phyloP scores from a whole-genome alignment of 2,888 invertebrate genomes.

The Dasypogon diadema region DNA sequence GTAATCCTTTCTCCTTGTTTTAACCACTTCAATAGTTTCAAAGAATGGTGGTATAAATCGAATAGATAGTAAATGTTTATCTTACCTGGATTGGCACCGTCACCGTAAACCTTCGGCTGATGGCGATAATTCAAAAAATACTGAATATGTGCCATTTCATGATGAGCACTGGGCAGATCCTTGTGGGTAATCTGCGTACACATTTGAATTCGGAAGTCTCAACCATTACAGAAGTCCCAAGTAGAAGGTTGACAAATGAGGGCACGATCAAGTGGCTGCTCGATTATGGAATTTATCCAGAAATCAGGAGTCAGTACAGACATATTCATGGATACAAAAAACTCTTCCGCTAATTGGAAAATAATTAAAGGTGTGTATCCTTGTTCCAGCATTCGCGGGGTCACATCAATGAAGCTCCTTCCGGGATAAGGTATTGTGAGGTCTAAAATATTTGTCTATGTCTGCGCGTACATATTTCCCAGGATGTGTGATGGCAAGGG shows the following conservation, averaged over 20 bases:
- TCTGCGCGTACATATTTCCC: slow-evolving; percentile 93
- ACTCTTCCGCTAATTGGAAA: slow-evolving; percentile 90
- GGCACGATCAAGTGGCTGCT: slow-evolving; percentile 80
- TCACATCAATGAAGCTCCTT: slow-evolving; percentile 84
- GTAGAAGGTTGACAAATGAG: slow-evolving; percentile 91
- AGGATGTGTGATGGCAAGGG: slow-evolving; percentile 88
- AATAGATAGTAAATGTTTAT: no score
- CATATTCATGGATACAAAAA: slow-evolving; percentile 90
- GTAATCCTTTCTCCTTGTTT: no score
- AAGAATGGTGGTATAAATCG: no score
- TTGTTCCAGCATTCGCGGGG: slow-evolving; percentile 85
- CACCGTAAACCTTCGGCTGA: slow-evolving; percentile 86
- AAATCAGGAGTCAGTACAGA: slow-evolving; percentile 87
- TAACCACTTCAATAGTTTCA: no score
- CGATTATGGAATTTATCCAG: slow-evolving; percentile 87
- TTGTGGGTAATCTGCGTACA: slow-evolving; percentile 88
- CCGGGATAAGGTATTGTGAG: slow-evolving; percentile 88
- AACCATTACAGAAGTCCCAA: slow-evolving; percentile 93
- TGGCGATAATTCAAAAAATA: slow-evolving; percentile 88
- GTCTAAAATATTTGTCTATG: slow-evolving; percentile 86
- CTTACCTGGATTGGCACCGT: slow-evolving; percentile 92
- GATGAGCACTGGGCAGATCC: slow-evolving; percentile 88
- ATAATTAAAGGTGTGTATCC: slow-evolving; percentile 86
- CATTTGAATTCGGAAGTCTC: slow-evolving; percentile 90
- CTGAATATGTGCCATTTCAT: slow-evolving; percentile 92